A percentile compares a stretch with the other conserved stretches of the same genome.
Evolutionary conservation across 2,888 invertebrate species (phyloP).

Genomic region (Drosophila siamana): DNA sequence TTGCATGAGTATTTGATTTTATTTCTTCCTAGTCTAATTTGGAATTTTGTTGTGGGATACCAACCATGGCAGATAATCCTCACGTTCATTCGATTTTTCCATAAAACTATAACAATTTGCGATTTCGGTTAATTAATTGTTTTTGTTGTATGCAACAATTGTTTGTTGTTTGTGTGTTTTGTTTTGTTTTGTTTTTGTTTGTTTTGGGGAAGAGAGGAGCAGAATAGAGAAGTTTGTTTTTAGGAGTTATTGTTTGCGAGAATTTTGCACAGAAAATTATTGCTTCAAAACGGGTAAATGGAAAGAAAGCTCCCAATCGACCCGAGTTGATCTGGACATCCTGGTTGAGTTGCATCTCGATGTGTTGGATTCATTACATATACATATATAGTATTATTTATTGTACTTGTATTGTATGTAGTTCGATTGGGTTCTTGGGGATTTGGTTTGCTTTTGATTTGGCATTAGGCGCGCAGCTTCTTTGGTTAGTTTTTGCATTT

Average conservation of each 20-base stretch:
- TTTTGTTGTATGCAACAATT: slow-evolving; percentile 41
- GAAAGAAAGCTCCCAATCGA: slow-evolving; percentile 8
- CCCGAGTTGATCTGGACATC: slow-evolving; percentile 4
- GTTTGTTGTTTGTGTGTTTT: slow-evolving; percentile 5
- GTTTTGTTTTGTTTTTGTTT: slow-evolving; percentile 13
- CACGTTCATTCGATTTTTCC: slow-evolving; percentile 90
- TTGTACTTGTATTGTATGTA: slow-evolving; percentile 3
- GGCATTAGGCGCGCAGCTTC: slow-evolving; percentile 23
- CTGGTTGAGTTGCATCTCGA: slow-evolving; percentile 7
- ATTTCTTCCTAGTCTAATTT: slow-evolving; percentile 58
- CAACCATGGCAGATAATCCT: slow-evolving; percentile 93
- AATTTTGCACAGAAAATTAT: slow-evolving; percentile 73
- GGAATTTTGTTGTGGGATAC: slow-evolving; percentile 85
- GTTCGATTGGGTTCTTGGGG: slow-evolving; percentile 2
- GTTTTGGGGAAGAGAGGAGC: slow-evolving; percentile 71
- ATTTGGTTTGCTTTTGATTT: not conserved
- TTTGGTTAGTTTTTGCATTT: slow-evolving; percentile 29
- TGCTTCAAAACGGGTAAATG: slow-evolving; percentile 51
- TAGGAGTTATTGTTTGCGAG: slow-evolving; percentile 19
- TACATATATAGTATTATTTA: slow-evolving; percentile 1
- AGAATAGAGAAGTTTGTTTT: slow-evolving; percentile 72
- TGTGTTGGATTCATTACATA: slow-evolving; percentile 17
- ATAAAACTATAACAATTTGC: slow-evolving; percentile 87
- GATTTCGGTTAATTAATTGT: slow-evolving; percentile 17
- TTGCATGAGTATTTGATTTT: slow-evolving; percentile 32